Evolutionary conservation across 2,797 vertebrate genomes (phyloP), one percentile per base, ranked within the genome.

Genomic region (Triplophysa bombifrons): DNA sequence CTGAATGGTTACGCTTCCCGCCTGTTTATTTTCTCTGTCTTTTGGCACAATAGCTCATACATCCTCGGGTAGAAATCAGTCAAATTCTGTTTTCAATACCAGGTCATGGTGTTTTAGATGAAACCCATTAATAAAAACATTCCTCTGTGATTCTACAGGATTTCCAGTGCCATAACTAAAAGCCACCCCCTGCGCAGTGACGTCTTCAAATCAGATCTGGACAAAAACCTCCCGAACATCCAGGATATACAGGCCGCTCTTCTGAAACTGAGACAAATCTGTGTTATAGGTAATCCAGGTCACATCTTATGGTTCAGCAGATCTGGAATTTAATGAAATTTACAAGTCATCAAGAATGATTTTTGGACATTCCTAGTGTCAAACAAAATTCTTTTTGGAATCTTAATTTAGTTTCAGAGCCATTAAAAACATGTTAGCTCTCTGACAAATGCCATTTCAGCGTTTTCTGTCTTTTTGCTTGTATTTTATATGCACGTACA

Each of bases 101-200:
- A 25, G 14, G 10, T 19, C 12, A 5, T 55, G 2, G 22, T 27
- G 55, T 53, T 30, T 4, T 25, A n/a, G 22, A 5, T 55, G 13
- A 58, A 58, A 22, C 17, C 5, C 17, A 19, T 51, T 68, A 13
- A 72, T 58, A 22, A 9, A 38, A 60, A 20, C 19, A 20, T 60
- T 25, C 53, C 14, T 81, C 17, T 86, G 14, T 38, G 48, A 73
- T 86, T 78, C 85, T 25, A 14, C 84, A 99, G 98, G 91, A 91
- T 99, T 87, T 96, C 94, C 82, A 94, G 90, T 46, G 96, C 96
- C 9, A 91, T 99, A 86, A 97, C 94, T 41, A 96, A 96, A 87
- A 99, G 97, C 87, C 97, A 99, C 86, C 97, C 97, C 1, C 92
- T 95, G 83, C 93, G 94, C 84, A 95, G 92, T 82, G 97, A 98